phyloP scores from a whole-genome alignment of 2,113 vertebrate species.

The Elephantulus edwardii region DNA sequence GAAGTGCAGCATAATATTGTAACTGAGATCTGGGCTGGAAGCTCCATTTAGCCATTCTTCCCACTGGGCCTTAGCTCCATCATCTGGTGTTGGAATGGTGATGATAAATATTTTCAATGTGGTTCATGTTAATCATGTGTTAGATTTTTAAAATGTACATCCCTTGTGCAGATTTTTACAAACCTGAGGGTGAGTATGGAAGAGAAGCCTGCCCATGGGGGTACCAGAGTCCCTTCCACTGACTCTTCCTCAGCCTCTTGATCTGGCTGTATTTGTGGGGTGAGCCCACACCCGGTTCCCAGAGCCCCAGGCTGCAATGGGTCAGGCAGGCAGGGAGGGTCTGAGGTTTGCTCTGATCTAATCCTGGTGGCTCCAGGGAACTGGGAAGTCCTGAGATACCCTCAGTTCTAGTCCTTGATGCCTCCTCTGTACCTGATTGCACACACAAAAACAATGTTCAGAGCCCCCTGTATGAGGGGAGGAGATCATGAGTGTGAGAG shows the following conservation, averaged over 20 bases:
- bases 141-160: constrained; percentile 9
- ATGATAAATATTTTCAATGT: constrained; percentile 3
- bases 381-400: not conserved
- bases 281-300: not conserved
- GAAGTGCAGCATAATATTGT: not conserved
- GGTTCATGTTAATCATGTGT: constrained; percentile 3
- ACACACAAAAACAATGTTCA: not conserved
- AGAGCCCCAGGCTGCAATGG: not conserved
- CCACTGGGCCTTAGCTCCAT: not conserved
- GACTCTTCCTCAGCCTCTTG: not conserved
- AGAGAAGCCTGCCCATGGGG: not conserved
- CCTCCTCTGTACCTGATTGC: not conserved
- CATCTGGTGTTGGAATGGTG: not conserved
- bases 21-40: not conserved
- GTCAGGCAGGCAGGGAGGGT: not conserved
- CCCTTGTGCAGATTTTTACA: constrained; percentile 11
- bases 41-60: not conserved
- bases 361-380: not conserved
- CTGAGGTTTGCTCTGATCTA: not conserved
- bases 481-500: no score
- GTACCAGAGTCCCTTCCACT: not conserved
- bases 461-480: no score
- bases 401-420: not conserved
- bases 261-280: not conserved
- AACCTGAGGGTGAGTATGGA: constrained; percentile 22